These are phyloP conservation scores for Drosophila colorata DNA, from an alignment of 2,888 invertebrate genomes.

Conservation along the genomic window DNA sequence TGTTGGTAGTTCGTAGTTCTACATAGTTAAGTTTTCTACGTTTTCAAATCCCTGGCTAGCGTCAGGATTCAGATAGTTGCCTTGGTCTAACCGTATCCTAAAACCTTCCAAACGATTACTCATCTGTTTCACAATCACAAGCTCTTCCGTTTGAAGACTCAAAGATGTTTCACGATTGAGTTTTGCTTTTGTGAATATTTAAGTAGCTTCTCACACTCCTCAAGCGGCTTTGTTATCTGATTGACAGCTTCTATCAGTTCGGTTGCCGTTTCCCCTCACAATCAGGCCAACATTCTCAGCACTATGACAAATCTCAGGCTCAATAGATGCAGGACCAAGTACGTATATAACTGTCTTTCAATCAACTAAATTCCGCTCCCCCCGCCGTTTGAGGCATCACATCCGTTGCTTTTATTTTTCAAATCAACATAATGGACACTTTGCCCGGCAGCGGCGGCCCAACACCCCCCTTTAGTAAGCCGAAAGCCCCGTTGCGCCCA, in stretches of 20 bases:
- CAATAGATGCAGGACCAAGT: slow-evolving; percentile 10
- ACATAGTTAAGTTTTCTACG: too few species aligned
- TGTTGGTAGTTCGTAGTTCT: background rate
- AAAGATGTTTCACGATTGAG: slow-evolving; percentile 1
- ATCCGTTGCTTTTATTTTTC: slow-evolving; percentile 76
- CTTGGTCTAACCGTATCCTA: too few species aligned
- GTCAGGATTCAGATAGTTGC: too few species aligned
- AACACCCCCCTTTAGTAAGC: slow-evolving; percentile 1
- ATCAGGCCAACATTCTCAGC: slow-evolving; percentile 27
- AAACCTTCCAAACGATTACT: background rate
- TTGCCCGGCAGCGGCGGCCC: slow-evolving; percentile 66
- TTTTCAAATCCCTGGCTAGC: too few species aligned
- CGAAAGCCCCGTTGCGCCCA: background rate
- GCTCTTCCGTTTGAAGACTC: background rate
- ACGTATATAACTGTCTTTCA: slow-evolving; percentile 70
- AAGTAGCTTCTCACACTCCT: slow-evolving; percentile 24
- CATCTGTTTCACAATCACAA: background rate
- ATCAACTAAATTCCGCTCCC: slow-evolving; percentile 63
- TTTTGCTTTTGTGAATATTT: slow-evolving; percentile 25
- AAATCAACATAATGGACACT: slow-evolving; percentile 81
- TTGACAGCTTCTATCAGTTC: slow-evolving; percentile 53
- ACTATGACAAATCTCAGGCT: slow-evolving; percentile 46
- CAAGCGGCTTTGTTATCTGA: slow-evolving; percentile 46
- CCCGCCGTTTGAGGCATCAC: slow-evolving; percentile 55
- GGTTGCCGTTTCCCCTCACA: slow-evolving; percentile 6